Base-by-base conservation (phyloP, 23 tunicate species). In the Ascidia mentula region DNA sequence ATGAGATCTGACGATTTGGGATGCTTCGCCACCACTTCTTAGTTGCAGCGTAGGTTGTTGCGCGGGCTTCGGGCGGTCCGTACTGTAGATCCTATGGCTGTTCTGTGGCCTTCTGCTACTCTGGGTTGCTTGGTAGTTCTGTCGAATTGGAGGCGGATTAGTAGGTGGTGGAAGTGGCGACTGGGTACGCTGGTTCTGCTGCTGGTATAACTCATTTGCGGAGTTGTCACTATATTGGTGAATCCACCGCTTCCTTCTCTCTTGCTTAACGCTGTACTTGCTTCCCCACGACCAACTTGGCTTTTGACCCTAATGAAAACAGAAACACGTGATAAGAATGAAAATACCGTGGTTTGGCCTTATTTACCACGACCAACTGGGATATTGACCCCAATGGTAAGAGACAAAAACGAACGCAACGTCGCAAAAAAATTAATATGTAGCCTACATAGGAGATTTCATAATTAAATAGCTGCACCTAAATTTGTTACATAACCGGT, bases 231-330 rank as follows among this genome's bases (percentile, higher is more conserved):
- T 53, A 28, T 53, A 53, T 72, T 31, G 85, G 78, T 31, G 77
- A 76, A 34, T 72, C 45, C 78, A 76, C 40, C 65, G 53, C 59
- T 72, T 76, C 12, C 18, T 31, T 38, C 81, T 72, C 31, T 65
- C 65, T 9, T 80, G 46, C 30, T 7, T 26, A 30, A 53, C 32
- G 18, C 38, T 20, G 30, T 38, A 37, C 53, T 72, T 60, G 80
- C 77, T 82, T 18, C 97, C 97, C 97, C 97, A 91, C 26, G 91
- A 77, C 91, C 91, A 91, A n/a, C 97, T 91, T 6, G 97, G 97
- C 18, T 37, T 60, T 40, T 75, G 84, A 9, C 97, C 97, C 97
- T 91, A 75, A 45, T 59, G 42, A 33, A 20, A 9, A 42, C 53
- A 42, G 53, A 9, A 42, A 12, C 53, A 42, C 15, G 12, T 42